These are phyloP conservation scores for Phyllopteryx taeniolatus DNA, from an alignment of 2,113 vertebrate genomes.

Conservation along the genomic window DNA sequence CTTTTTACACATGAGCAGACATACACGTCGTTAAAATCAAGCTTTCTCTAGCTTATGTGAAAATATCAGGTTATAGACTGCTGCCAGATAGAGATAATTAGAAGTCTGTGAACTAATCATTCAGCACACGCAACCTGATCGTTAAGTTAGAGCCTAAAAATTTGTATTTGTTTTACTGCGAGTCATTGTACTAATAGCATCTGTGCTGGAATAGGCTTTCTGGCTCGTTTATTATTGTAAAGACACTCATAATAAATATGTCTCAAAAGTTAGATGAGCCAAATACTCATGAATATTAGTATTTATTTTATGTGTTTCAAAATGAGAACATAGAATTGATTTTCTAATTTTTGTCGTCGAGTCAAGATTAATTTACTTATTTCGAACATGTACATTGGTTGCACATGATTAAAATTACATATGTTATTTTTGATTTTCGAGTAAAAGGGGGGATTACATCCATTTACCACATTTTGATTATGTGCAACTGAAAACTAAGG, in stretches of 20 bases:
- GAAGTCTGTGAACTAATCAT: conserved; percentile 39
- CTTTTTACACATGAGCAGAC: conserved; percentile 27
- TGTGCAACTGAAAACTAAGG: no score
- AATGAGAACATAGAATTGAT: background rate
- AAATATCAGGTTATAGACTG: conserved; percentile 28
- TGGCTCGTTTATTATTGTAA: conserved; percentile 27
- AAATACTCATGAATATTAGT: background rate
- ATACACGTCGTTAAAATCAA: conserved; percentile 13
- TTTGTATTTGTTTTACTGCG: conserved; percentile 46
- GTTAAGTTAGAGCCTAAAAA: conserved; percentile 63
- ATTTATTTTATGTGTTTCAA: background rate
- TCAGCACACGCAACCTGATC: conserved; percentile 32
- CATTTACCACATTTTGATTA: no score
- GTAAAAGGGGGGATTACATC: no score
- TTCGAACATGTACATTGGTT: no score
- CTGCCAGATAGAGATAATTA: conserved; percentile 47
- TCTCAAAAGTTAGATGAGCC: background rate
- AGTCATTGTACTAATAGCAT: conserved; percentile 45
- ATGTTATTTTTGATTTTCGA: no score
- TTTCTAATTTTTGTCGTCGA: background rate
- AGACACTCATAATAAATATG: background rate
- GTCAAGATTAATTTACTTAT: no score
- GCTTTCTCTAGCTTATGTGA: conserved; percentile 16
- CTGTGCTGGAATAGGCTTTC: conserved; percentile 48
- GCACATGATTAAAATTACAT: no score